A percentile compares a stretch with the other conserved stretches of the same genome.
Conservation (phyloP, 2,797 vertebrate genomes). For the Sebastes diaconus region DNA sequence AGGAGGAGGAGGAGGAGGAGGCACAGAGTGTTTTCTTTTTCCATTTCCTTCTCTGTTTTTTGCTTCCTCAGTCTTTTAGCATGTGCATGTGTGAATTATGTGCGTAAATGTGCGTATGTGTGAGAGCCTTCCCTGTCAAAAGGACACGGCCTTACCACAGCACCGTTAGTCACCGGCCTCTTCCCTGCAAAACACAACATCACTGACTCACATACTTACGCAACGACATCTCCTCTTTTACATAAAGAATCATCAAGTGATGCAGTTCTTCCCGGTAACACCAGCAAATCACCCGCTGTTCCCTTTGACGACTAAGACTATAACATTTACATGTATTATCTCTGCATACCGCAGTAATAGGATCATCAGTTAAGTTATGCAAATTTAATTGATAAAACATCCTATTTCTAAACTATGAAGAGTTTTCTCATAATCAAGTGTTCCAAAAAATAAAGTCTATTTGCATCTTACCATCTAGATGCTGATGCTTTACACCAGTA, state of each 20-base stretch:
- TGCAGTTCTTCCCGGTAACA: background rate
- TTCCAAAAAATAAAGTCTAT: background rate
- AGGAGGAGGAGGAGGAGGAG: background rate
- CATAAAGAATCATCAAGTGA: background rate
- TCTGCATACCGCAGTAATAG: background rate
- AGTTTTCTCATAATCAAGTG: too few species aligned
- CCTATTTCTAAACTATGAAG: background rate
- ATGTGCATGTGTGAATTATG: background rate
- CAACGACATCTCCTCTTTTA: conserved; percentile 27
- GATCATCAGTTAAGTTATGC: background rate
- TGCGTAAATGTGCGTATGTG: background rate
- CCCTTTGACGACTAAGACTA: conserved; percentile 1
- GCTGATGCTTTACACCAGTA: background rate
- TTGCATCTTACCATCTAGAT: background rate
- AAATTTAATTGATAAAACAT: background rate
- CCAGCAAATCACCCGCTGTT: background rate
- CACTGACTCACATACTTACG: conserved; percentile 55
- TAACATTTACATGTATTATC: background rate
- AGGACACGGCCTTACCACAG: background rate
- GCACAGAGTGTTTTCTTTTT: conserved; percentile 21
- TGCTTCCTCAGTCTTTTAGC: background rate
- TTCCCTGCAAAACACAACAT: conserved; percentile 9
- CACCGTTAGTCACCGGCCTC: conserved; percentile 36
- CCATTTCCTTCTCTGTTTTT: conserved; percentile 34
- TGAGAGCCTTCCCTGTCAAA: background rate